Conservation (phyloP, 1,140 invertebrate species). For the Drosophila serrata region DNA sequence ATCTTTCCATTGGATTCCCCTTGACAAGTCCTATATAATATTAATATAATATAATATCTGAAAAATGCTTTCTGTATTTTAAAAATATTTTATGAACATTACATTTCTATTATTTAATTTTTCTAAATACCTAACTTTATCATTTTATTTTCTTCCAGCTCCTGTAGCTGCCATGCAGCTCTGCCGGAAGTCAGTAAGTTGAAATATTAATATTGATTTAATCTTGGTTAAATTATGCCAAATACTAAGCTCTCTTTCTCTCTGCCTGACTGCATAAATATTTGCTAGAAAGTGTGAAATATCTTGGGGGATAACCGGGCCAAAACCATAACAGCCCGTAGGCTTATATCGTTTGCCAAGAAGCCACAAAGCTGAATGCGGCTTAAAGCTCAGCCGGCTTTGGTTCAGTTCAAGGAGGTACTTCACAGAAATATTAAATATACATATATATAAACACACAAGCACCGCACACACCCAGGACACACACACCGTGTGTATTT, state of each 20-base stretch:
- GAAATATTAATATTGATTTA: slow-evolving; percentile 26
- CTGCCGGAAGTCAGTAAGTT: slow-evolving; percentile 4
- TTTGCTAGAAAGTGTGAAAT: slow-evolving; percentile 34
- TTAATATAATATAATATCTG: not conserved
- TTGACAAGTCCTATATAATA: too few relatives aligned
- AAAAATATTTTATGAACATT: not conserved
- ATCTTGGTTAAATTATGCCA: slow-evolving; percentile 19
- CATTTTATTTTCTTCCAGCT: not conserved
- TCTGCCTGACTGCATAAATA: slow-evolving; percentile 20
- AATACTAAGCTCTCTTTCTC: slow-evolving; percentile 1
- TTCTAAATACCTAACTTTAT: not conserved
- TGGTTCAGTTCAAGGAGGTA: not conserved
- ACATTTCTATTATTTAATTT: not conserved
- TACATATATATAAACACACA: not conserved
- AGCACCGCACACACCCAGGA: not conserved
- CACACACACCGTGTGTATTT: slow-evolving; percentile 5
- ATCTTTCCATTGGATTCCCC: too few relatives aligned
- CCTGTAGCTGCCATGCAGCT: not conserved
- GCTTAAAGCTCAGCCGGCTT: slow-evolving; percentile 7
- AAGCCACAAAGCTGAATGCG: slow-evolving; percentile 19
- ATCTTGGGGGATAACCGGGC: slow-evolving; percentile 3
- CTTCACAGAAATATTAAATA: slow-evolving; percentile 9
- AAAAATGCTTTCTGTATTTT: not conserved
- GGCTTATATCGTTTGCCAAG: slow-evolving; percentile 14
- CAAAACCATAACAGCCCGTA: not conserved